A percentile compares a stretch with the other conserved stretches of the same genome.
Conservation (phyloP, 35 echinoderm and acorn worm genomes). For the Ophioderma brevispina region DNA sequence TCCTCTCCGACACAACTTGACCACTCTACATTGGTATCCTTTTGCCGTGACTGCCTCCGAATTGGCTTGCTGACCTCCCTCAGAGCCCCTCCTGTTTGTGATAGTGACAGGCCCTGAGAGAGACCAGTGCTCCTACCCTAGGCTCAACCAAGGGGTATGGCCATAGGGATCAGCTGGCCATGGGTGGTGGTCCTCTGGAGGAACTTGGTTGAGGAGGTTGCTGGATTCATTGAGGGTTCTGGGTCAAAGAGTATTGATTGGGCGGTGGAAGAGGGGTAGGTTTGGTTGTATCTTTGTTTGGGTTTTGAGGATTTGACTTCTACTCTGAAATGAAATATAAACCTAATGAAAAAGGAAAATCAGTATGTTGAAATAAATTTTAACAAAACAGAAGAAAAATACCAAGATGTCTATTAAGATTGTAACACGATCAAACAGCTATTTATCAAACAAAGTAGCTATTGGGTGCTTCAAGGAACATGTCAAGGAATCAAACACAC, state of each 20-base stretch:
- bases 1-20: conserved; percentile 45
- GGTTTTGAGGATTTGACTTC: conserved; percentile 60
- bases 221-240: no score
- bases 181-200: conserved; percentile 31
- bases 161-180: conserved; percentile 83
- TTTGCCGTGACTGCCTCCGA: conserved; percentile 4
- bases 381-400: background rate
- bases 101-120: conserved; percentile 71
- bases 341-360: no score
- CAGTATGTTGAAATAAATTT: background rate
- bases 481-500: no score
- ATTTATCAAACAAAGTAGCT: no score
- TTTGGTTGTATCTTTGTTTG: conserved; percentile 24
- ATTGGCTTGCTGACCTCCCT: conserved; percentile 4
- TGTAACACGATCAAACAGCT: no score
- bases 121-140: conserved; percentile 57
- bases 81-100: conserved; percentile 39
- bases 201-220: background rate
- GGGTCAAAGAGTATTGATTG: conserved; percentile 69
- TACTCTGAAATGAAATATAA: conserved; percentile 11
- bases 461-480: no score
- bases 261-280: background rate
- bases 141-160: conserved; percentile 82
- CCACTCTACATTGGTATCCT: conserved; percentile 66
- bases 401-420: background rate